Percentiles rank a stretch among this genome's conserved stretches.
These are phyloP conservation scores for Piscicola geometra DNA, from an alignment of 2,888 invertebrate genomes.

Conservation along the genomic window DNA sequence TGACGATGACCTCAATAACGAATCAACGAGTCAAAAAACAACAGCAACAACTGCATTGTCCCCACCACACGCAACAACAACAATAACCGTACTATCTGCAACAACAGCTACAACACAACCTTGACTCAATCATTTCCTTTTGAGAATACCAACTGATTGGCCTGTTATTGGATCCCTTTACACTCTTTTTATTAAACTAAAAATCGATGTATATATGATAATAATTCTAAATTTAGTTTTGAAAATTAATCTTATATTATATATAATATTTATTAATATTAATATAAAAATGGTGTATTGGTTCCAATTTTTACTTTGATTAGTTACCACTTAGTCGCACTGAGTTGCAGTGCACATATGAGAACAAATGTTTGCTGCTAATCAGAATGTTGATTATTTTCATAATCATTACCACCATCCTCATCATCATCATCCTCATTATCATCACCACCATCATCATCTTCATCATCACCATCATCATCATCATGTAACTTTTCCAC, in stretches of 20 bases:
- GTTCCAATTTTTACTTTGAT: too few relatives aligned
- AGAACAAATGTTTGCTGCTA: too few relatives aligned
- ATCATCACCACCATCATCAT: neutral
- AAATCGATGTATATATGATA: neutral
- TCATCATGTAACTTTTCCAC: neutral
- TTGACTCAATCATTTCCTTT: too few relatives aligned
- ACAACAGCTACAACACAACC: neutral
- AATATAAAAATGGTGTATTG: too few relatives aligned
- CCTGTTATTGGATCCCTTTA: neutral
- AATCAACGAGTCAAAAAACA: neutral
- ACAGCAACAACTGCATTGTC: neutral
- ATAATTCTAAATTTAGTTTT: neutral
- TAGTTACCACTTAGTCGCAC: too few relatives aligned
- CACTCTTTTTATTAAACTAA: neutral
- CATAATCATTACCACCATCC: neutral
- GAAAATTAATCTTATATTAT: too few relatives aligned
- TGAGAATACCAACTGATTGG: too few relatives aligned
- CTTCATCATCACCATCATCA: neutral
- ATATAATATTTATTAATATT: too few relatives aligned
- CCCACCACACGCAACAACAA: neutral
- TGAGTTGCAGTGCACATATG: too few relatives aligned
- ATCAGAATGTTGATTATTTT: neutral
- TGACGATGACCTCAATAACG: too few relatives aligned
- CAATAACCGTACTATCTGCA: neutral
- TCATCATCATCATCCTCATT: neutral